Evolutionary conservation across 2,888 invertebrate genomes (phyloP), one percentile per base, ranked within the genome.

Genomic region (Lasioglossum calceatum): DNA sequence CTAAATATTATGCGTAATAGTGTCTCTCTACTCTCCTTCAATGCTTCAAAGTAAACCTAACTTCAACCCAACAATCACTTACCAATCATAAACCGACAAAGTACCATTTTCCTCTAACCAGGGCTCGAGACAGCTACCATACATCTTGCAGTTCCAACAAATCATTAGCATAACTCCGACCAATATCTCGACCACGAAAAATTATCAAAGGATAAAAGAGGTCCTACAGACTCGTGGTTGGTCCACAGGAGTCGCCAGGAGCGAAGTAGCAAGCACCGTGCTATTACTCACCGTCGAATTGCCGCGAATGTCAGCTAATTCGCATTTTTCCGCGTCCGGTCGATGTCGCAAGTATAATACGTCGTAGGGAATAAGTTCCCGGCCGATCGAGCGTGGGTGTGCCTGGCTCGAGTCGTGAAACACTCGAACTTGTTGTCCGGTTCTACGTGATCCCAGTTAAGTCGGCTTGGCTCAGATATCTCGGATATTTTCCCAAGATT

Each of bases 321-420:
- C 81, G 7, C 70, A 64, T 58, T 73, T 64, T 77, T 76, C 23
- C n/a, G 36, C 50, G 36, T 36, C 36, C 47, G 54, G 39, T 14
- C 83, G 64, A 86, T 88, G 85, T 85, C 82, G 86, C 78, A 82
- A 87, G 81, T 80, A 79, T 81, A 79, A 79, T 79, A 87, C 73
- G 80, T 75, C 70, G 71, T n/a, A 61, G 76, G 70, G 71, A 73
- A 79, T 83, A 77, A 74, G 76, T 75, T 67, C 64, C 71, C 39
- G 61, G n/a, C 47, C 58, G 82, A 32, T 77, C 70, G 77, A 87
- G 64, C 84, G 90, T 90, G 90, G 87, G 91, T 85, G 90, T 81
- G 87, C 79, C 84, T 32, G 76, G 70, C 77, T 44, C 44, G 61
- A 81, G 77, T 87, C 87, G 83, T 81, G 87, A 87, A 89, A 81